Conservation (phyloP, 2,888 invertebrate species). For the Stenoptilia bipunctidactyla region DNA sequence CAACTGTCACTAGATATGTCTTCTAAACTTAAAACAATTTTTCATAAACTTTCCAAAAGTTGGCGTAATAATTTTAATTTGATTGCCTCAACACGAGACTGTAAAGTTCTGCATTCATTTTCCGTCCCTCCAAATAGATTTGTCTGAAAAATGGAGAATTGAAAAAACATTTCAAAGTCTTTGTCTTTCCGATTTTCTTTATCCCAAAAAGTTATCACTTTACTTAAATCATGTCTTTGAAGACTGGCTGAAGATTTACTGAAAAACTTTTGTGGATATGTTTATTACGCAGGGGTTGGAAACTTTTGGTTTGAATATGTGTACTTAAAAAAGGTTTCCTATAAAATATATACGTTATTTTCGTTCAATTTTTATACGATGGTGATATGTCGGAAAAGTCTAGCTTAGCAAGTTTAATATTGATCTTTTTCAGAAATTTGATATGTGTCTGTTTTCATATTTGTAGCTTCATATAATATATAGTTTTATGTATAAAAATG, state of each 20-base stretch:
- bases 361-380: conserved; percentile 40
- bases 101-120: no score
- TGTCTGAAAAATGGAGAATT: no score
- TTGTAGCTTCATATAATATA: conserved; percentile 51
- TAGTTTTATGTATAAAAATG: conserved; percentile 50
- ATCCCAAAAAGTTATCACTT: not conserved
- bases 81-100: no score
- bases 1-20: no score
- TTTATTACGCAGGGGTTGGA: conserved; percentile 46
- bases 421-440: conserved; percentile 41
- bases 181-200: no score
- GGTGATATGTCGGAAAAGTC: conserved; percentile 51
- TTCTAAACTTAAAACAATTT: no score
- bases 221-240: conserved; percentile 11
- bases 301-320: conserved; percentile 45
- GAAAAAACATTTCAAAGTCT: no score
- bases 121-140: no score
- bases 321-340: conserved; percentile 30
- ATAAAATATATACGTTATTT: conserved; percentile 33
- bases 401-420: no score
- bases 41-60: no score
- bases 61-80: no score
- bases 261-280: conserved; percentile 38
- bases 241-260: conserved; percentile 38
- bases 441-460: conserved; percentile 55